Conservation (phyloP, 2,797 vertebrate species). For the Botia kubotai region DNA sequence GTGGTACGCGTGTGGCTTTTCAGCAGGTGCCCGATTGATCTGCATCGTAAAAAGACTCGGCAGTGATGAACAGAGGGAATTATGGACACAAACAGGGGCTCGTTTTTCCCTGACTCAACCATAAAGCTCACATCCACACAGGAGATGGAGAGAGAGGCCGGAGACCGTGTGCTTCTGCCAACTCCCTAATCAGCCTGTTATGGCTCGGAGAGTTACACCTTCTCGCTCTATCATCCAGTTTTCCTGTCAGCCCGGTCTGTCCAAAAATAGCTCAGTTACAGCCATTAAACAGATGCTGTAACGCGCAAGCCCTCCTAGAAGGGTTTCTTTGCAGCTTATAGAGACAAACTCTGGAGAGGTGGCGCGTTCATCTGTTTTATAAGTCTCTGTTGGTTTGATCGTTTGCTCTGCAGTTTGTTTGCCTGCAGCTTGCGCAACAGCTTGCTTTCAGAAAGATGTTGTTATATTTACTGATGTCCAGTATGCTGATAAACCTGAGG, state of each 20-base stretch:
- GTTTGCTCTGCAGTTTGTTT: constrained; percentile 74
- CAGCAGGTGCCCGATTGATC: constrained; percentile 41
- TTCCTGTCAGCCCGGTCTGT: constrained; percentile 17
- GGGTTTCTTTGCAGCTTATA: background rate
- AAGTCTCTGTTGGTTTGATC: constrained; percentile 67
- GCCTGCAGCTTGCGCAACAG: constrained; percentile 79
- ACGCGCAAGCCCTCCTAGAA: constrained; percentile 18
- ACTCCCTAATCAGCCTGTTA: constrained; percentile 48
- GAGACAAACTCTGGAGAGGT: constrained; percentile 18
- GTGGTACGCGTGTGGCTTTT: constrained; percentile 27
- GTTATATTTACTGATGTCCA: constrained; percentile 71
- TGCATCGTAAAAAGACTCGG: constrained; percentile 38
- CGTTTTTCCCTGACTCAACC: constrained; percentile 42
- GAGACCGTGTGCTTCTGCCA: constrained; percentile 44
- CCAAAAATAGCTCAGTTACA: constrained; percentile 47
- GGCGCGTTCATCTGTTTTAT: constrained; percentile 72
- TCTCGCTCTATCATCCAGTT: constrained; percentile 35
- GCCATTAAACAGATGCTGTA: constrained; percentile 47
- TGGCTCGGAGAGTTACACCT: constrained; percentile 38
- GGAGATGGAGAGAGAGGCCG: constrained; percentile 34
- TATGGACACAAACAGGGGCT: constrained; percentile 40
- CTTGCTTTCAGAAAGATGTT: constrained; percentile 73
- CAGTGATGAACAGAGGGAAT: constrained; percentile 51
- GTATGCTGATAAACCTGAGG: constrained; percentile 68
- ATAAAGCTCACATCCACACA: constrained; percentile 41